These are phyloP conservation scores for Lagopus leucura DNA, from an alignment of 2,113 vertebrate species.

Conservation along the genomic window DNA sequence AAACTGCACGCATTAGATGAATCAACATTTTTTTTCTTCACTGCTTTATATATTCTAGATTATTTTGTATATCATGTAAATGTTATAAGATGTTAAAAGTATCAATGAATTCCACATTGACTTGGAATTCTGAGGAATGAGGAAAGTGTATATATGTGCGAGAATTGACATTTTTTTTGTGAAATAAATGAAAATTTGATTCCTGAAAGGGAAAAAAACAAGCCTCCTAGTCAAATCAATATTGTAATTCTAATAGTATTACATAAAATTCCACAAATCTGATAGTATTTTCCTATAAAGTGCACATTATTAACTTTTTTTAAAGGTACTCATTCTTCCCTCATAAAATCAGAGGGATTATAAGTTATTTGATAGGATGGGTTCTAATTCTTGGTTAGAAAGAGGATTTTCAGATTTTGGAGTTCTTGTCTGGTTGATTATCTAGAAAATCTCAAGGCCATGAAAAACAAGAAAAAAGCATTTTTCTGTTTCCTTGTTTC, in stretches of 20 bases:
- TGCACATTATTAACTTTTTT: background rate
- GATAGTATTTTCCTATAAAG: background rate
- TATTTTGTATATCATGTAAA: background rate
- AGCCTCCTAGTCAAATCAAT: background rate
- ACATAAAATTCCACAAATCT: background rate
- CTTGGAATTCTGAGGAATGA: background rate
- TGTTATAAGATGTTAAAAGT: background rate
- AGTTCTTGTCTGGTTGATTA: background rate
- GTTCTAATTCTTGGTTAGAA: background rate
- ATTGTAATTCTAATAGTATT: background rate
- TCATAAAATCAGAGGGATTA: background rate
- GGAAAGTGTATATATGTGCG: background rate
- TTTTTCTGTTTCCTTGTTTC: background rate
- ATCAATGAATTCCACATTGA: background rate
- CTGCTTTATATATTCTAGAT: background rate
- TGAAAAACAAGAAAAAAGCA: background rate
- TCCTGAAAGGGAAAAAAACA: background rate
- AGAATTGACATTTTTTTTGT: background rate
- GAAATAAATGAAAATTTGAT: background rate
- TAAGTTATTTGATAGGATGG: background rate
- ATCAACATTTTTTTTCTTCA: background rate
- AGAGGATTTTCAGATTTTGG: background rate
- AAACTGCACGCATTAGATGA: background rate
- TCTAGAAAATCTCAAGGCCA: background rate
- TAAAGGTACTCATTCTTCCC: background rate